A percentile compares a stretch with the other conserved stretches of the same genome.
phyloP scores from a whole-genome alignment of 2,888 invertebrate species.

The Papilio elwesi region DNA sequence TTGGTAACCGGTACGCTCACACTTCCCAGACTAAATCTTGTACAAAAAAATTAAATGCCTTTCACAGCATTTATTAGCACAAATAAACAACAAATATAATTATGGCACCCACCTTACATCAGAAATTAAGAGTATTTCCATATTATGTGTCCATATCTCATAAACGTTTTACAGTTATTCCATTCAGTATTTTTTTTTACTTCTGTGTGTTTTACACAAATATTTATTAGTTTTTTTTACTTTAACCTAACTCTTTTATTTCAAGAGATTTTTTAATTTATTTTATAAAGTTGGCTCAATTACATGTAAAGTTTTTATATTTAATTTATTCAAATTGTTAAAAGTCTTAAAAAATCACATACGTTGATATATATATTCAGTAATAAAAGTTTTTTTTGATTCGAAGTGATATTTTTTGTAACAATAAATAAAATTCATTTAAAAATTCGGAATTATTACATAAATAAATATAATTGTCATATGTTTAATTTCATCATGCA shows the following conservation, averaged over 20 bases:
- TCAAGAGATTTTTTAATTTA: neutral
- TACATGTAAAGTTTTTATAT: too few species aligned
- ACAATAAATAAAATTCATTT: too few species aligned
- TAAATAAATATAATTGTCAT: too few species aligned
- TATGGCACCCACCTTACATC: slow-evolving; percentile 79
- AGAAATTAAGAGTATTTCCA: slow-evolving; percentile 27
- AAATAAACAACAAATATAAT: slow-evolving; percentile 61
- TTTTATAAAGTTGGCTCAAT: neutral
- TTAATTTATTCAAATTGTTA: too few species aligned
- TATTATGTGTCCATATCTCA: slow-evolving; percentile 33
- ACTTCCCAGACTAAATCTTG: slow-evolving; percentile 78
- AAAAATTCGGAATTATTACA: too few species aligned
- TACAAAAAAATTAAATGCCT: slow-evolving; percentile 69
- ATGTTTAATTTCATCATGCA: too few species aligned
- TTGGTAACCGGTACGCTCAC: slow-evolving; percentile 81
- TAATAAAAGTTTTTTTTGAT: too few species aligned
- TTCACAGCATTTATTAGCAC: slow-evolving; percentile 77
- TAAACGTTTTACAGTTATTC: slow-evolving; percentile 30
- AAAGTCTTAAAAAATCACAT: too few species aligned
- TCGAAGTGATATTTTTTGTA: too few species aligned
- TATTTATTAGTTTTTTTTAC: neutral
- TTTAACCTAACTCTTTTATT: neutral
- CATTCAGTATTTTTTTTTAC: slow-evolving; percentile 29
- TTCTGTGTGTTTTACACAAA: slow-evolving; percentile 7
- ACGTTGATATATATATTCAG: too few species aligned